Base-by-base conservation (phyloP, 2,888 invertebrate species). In the Adela reaumurella region DNA sequence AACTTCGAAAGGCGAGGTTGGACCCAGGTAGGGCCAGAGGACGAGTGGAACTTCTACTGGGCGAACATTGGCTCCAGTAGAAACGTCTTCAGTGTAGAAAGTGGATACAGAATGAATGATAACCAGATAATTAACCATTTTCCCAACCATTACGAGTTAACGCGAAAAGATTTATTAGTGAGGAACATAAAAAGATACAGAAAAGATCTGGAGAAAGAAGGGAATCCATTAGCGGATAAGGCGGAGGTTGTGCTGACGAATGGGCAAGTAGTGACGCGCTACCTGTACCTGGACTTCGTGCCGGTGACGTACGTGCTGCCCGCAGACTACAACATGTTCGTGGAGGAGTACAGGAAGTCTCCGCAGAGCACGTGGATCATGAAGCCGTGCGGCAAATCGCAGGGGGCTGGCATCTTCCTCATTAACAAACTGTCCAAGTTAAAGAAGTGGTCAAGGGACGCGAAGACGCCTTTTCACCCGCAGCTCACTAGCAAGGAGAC, bases 41-140 rank as follows among this genome's bases (percentile, higher is more conserved):
- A 94, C 61, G 93, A 95, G 59, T 97, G 96, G 96, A 94, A 97
- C 68, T 89, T 96, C 63, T 97, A 97, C 67, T 97, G 96, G 95
- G 92, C 95, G 2, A 90, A 90, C 50, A 93, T 94, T 1, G 88
- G 89, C 61, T 94, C 92, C n/a, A 94, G 94, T 58, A 83, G 95
- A 50, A 92, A 86, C 60, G 86, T 97, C 52, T 96, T 96, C 64
- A 94, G 94, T 62, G 89, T 94, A 14, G 96, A 97, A 62, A 91
- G 88, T 62, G 94, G 94, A 11, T 95, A 94, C 68, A 83, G 95
- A 58, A 89, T 97, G 87, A 88, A 87, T 58, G 94, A 96, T 68
- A 91, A 93, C 74, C 96, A 96, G 74, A 84, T 94, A 49, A 94
- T 97, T 54, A 97, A 96, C 73, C 97, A 97, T 68, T 97, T 95